A percentile compares a stretch with the other conserved stretches of the same genome.
Evolutionary conservation across 2,797 vertebrate genomes (phyloP).

Genomic region (Rhyacichthys aspro): DNA sequence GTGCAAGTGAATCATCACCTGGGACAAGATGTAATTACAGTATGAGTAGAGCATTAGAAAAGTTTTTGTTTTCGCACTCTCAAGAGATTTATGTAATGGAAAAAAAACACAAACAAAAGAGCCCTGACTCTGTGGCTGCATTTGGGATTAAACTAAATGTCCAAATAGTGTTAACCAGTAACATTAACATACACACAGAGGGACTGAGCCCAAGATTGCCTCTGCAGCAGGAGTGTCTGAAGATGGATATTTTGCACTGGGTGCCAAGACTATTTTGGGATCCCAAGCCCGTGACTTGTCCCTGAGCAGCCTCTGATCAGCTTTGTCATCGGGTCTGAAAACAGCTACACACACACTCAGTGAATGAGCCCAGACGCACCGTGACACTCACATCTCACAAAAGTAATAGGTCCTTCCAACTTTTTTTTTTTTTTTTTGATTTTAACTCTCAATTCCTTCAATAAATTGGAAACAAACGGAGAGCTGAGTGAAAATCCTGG

Average conservation of each 20-base stretch:
- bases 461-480: conserved; percentile 19
- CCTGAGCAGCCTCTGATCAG: conserved; percentile 69
- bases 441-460: conserved; percentile 12
- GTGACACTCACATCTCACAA: conserved; percentile 34
- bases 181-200: conserved; percentile 44
- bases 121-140: background rate
- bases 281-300: conserved; percentile 57
- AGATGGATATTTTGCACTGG: conserved; percentile 75
- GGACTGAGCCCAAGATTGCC: conserved; percentile 50
- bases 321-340: conserved; percentile 71
- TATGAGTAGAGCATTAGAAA: conserved; percentile 38
- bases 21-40: conserved; percentile 53
- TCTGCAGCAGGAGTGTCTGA: conserved; percentile 68
- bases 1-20: background rate
- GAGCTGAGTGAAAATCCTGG: background rate
- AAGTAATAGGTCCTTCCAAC: conserved; percentile 27
- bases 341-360: conserved; percentile 44
- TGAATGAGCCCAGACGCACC: conserved; percentile 28
- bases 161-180: conserved; percentile 31
- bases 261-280: conserved; percentile 78
- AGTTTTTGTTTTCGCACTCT: conserved; percentile 17
- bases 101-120: conserved; percentile 5
- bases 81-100: conserved; percentile 21
- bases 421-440: conserved; percentile 8
- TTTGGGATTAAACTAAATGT: background rate